Conservation (phyloP, 2,888 invertebrate genomes). For the Acholoe squamosa region DNA sequence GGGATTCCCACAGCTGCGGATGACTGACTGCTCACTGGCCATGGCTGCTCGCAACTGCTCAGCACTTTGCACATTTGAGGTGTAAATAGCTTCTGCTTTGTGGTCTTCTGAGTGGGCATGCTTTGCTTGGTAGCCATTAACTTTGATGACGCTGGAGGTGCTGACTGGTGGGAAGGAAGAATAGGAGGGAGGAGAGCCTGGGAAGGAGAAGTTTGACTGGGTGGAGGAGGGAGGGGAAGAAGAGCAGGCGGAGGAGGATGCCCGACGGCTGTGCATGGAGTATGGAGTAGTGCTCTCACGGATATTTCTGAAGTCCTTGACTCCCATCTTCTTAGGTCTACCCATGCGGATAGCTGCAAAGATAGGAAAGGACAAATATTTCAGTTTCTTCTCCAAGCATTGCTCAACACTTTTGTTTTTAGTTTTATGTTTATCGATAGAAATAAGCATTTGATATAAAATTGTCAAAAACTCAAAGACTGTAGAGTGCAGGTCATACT, state of each 20-base stretch:
- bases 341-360: slow-evolving; percentile 71
- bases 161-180: not conserved
- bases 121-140: not conserved
- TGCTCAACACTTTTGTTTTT: too few relatives aligned
- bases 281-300: not conserved
- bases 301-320: not conserved
- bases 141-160: slow-evolving; percentile 25
- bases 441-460: too few relatives aligned
- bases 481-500: too few relatives aligned
- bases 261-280: not conserved
- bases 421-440: too few relatives aligned
- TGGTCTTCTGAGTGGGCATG: not conserved
- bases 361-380: not conserved
- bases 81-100: too few relatives aligned
- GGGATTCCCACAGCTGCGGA: slow-evolving; percentile 47
- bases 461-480: too few relatives aligned
- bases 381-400: too few relatives aligned
- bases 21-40: not conserved
- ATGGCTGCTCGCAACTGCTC: not conserved
- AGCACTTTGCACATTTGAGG: not conserved
- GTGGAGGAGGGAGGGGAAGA: not conserved
- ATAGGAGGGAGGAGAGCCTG: not conserved
- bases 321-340: slow-evolving; percentile 67
- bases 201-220: not conserved
- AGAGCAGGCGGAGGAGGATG: not conserved